Percentiles rank a stretch among this genome's conserved stretches.
phyloP scores from a whole-genome alignment of 2,113 vertebrate species.

The Capreolus pygargus region DNA sequence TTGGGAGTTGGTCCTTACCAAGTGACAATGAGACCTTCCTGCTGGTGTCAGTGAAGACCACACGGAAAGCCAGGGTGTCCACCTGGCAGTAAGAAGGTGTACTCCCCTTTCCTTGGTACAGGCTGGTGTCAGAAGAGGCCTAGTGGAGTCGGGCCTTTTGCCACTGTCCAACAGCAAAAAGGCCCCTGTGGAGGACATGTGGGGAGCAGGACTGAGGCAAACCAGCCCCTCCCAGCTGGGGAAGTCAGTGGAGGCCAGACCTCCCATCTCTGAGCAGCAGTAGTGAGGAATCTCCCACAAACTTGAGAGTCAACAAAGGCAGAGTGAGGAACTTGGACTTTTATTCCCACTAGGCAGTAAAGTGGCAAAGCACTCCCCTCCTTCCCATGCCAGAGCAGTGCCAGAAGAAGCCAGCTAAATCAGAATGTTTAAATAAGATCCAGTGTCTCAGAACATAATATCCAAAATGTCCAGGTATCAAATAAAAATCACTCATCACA shows the following conservation, averaged over 20 bases:
- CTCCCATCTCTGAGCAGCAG: background rate
- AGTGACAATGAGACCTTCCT: background rate
- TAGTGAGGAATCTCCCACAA: background rate
- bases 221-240: background rate
- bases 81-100: background rate
- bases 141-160: background rate
- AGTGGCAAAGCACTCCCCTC: background rate
- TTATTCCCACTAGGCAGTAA: background rate
- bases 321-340: background rate
- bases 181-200: background rate
- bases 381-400: background rate
- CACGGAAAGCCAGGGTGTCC: background rate
- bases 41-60: background rate
- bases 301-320: background rate
- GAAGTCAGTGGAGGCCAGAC: background rate
- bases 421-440: background rate
- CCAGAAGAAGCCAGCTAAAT: background rate
- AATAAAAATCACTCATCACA: conserved; percentile 22
- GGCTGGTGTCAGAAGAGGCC: background rate
- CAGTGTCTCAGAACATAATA: background rate
- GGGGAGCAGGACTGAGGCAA: background rate
- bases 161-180: background rate
- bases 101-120: background rate
- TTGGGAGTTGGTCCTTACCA: background rate
- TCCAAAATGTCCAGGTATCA: background rate